Base-by-base conservation (phyloP, 2,797 vertebrate genomes). In the Typhlichthys eigenmanni region DNA sequence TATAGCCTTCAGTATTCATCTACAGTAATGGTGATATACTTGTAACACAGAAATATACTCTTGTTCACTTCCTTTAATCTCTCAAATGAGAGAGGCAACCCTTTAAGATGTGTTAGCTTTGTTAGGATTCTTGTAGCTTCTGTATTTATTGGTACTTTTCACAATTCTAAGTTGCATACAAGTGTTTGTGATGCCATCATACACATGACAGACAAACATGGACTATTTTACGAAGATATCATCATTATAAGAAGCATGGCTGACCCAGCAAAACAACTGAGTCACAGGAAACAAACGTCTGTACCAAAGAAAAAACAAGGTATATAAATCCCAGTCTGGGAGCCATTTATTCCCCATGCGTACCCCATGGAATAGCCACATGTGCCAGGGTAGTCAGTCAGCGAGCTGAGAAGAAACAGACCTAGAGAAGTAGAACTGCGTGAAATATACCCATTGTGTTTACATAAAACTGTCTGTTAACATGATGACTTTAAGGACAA, bases 311-410 rank as follows among this genome's bases (percentile, higher is more conserved):
- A 5, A 58, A 29, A 19, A 57, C 43, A 58, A 19, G 34, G 34
- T 56, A 61, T 67, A 53, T 70, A 61, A 64, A 73, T 63, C 71
- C 54, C n/a, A 57, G 63, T 66, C 51, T 47, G 14, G 55, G 48
- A 70, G 58, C 58, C 12, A 47, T 73, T 77, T 51, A 58, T 51
- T 55, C 55, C 50, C 13, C 34, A 38, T 38, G 34, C 34, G 3
- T 24, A 60, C 62, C 34, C 50, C 68, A 55, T 58, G 55, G 32
- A 64, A 55, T 54, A 49, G 50, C 32, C 61, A 49, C 62, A 60
- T 68, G 53, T 61, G 53, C 52, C 58, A 46, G 51, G 43, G n/a
- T 13, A 47, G 34, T 60, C 43, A 17, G 55, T 52, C 63, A 46
- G 55, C 11, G 45, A 24, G 47, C 24, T 47, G 14, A 29, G 50